phyloP scores from a whole-genome alignment of 1,140 invertebrate genomes.

The Polypedilum vanderplanki region DNA sequence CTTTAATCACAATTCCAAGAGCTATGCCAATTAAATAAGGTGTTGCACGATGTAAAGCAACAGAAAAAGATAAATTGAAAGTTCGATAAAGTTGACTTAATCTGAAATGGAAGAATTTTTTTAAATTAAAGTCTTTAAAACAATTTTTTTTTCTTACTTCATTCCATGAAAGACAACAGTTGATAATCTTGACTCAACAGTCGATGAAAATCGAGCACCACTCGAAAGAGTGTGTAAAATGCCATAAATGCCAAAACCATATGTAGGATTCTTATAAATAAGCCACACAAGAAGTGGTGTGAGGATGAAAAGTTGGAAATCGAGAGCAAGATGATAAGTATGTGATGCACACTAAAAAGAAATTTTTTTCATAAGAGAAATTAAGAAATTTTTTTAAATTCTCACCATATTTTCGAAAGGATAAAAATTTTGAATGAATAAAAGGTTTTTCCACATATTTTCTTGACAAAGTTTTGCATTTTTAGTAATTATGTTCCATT shows the following conservation, averaged over 20 bases:
- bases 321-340: constrained; percentile 66
- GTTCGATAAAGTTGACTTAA: constrained; percentile 59
- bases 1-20: constrained; percentile 53
- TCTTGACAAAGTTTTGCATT: constrained; percentile 58
- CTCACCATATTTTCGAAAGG: constrained; percentile 63
- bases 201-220: constrained; percentile 53
- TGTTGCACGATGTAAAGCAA: constrained; percentile 55
- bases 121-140: background rate
- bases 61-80: constrained; percentile 54
- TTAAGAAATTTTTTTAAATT: constrained; percentile 30
- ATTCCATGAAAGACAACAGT: constrained; percentile 59
- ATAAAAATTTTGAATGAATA: constrained; percentile 65
- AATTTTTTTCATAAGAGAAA: background rate
- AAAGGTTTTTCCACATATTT: constrained; percentile 61
- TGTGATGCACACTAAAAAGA: constrained; percentile 56
- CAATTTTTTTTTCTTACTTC: constrained; percentile 46
- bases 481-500: constrained; percentile 57
- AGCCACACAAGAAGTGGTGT: constrained; percentile 64
- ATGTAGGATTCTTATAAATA: constrained; percentile 49
- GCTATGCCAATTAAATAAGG: constrained; percentile 58
- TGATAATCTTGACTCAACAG: constrained; percentile 52
- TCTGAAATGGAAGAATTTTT: constrained; percentile 44
- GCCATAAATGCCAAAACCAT: constrained; percentile 49
- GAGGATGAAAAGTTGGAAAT: constrained; percentile 72
- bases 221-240: constrained; percentile 51